These are phyloP conservation scores for Hafferia zeledoni DNA, from an alignment of 2,797 vertebrate genomes.

Conservation along the genomic window DNA sequence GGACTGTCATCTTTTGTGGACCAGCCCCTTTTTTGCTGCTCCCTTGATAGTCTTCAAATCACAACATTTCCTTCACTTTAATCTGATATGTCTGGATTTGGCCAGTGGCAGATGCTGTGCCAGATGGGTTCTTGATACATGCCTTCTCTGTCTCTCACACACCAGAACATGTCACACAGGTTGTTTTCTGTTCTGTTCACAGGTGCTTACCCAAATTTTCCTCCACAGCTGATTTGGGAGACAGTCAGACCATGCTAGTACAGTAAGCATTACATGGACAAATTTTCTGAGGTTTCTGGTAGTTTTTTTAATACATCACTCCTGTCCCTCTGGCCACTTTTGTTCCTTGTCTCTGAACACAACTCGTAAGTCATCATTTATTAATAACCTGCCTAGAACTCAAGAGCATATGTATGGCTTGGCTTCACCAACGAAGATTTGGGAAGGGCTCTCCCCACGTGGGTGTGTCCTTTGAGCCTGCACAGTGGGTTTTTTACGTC, in stretches of 20 bases:
- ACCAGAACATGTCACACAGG: background rate
- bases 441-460: too few relatives aligned
- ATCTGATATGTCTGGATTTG: background rate
- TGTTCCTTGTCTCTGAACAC: background rate
- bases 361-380: background rate
- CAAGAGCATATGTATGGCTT: background rate
- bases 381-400: background rate
- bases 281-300: background rate
- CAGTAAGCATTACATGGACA: background rate
- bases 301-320: background rate
- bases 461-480: too few relatives aligned
- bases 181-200: background rate
- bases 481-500: too few relatives aligned
- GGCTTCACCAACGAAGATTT: too few relatives aligned
- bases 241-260: background rate
- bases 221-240: background rate
- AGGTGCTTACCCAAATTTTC: background rate
- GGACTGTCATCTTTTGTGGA: background rate
- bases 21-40: background rate
- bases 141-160: background rate
- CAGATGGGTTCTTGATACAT: background rate
- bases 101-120: background rate
- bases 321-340: background rate
- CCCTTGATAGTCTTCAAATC: background rate
- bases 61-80: background rate